Percentiles rank a stretch among this genome's conserved stretches.
These are phyloP conservation scores for Pogonocichla stellata DNA, from an alignment of 2,113 vertebrate species.

Conservation along the genomic window DNA sequence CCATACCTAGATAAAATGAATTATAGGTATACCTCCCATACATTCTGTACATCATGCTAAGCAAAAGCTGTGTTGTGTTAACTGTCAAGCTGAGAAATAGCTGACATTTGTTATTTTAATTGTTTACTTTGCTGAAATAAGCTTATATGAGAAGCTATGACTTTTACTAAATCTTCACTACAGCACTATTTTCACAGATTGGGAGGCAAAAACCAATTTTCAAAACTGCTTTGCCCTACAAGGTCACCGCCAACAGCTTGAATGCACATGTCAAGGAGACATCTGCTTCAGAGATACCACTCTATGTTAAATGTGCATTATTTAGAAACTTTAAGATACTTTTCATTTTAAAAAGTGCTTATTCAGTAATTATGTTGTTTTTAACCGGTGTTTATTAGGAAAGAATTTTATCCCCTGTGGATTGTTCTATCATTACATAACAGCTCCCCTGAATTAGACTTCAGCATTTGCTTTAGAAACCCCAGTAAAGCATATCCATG, in stretches of 20 bases:
- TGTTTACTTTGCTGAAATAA: conserved; percentile 84
- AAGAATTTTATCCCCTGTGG: conserved; percentile 44
- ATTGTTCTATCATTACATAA: conserved; percentile 49
- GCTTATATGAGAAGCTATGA: conserved; percentile 68
- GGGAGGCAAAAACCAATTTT: conserved; percentile 77
- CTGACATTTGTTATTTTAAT: conserved; percentile 87
- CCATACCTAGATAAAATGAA: conserved; percentile 64
- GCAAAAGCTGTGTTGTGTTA: conserved; percentile 77
- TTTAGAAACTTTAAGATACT: conserved; percentile 69
- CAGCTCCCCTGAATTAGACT: conserved; percentile 22
- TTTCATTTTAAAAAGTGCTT: conserved; percentile 61
- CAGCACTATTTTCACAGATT: conserved; percentile 79
- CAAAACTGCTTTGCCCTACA: conserved; percentile 77
- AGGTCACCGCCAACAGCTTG: conserved; percentile 80
- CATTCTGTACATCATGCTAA: conserved; percentile 71
- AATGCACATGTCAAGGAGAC: conserved; percentile 78
- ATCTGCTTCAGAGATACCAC: conserved; percentile 73
- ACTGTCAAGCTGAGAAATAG: conserved; percentile 79
- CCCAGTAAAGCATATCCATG: neutral
- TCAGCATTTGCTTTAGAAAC: conserved; percentile 54
- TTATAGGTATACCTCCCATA: conserved; percentile 68
- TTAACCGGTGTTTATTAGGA: conserved; percentile 63
- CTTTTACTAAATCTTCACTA: conserved; percentile 77
- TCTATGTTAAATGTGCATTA: conserved; percentile 71
- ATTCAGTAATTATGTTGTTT: conserved; percentile 70